phyloP scores from a whole-genome alignment of 2,797 vertebrate species.

The Bovichtus variegatus region DNA sequence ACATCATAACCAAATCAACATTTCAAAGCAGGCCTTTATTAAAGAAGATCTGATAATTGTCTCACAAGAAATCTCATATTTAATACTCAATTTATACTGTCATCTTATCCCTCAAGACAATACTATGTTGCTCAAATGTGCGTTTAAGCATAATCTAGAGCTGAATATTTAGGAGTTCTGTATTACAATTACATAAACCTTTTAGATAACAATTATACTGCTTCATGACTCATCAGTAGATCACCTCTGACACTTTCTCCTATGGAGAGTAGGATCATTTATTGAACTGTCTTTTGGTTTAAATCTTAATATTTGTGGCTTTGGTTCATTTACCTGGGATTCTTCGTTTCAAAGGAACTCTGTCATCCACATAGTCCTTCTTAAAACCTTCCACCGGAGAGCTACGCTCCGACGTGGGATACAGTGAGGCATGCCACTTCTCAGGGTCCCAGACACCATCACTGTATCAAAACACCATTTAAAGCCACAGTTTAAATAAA shows the following conservation, averaged over 20 bases:
- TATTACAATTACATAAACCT: not conserved
- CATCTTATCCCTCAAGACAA: not conserved
- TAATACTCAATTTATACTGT: not conserved
- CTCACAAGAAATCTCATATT: not conserved
- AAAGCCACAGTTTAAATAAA: not conserved
- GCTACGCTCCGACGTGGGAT: constrained; percentile 92
- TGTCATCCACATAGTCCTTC: constrained; percentile 92
- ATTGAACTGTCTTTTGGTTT: not conserved
- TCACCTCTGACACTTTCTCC: not conserved
- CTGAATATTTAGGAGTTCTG: not conserved
- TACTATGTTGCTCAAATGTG: not conserved
- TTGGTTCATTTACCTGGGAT: constrained; percentile 87
- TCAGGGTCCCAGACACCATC: constrained; percentile 99
- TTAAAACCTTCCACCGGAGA: constrained; percentile 93
- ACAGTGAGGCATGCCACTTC: constrained; percentile 98
- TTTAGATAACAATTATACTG: not conserved
- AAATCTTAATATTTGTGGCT: not conserved
- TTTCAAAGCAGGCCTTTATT: not conserved
- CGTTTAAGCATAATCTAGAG: not conserved
- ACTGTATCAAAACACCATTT: constrained; percentile 75
- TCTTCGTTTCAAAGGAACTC: constrained; percentile 91
- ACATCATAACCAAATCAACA: not conserved
- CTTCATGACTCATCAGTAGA: not conserved
- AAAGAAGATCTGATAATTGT: not conserved
- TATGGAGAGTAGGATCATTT: not conserved